Evolutionary conservation across 2,888 invertebrate genomes (phyloP).

Genomic region (Hydrotaea cyrtoneurina): DNA sequence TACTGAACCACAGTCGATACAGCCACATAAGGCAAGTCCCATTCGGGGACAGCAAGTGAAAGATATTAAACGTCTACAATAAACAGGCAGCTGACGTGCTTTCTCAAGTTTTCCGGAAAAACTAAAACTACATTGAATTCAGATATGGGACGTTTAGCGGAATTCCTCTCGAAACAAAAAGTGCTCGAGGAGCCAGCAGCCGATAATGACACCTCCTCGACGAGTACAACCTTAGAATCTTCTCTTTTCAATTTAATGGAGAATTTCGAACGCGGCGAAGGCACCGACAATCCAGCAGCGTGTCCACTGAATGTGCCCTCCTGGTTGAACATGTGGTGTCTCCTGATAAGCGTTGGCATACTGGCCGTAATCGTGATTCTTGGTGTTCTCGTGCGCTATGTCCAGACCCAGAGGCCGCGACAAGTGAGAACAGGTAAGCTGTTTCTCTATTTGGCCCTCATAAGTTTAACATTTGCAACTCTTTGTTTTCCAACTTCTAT

Average conservation of each 20-base stretch:
- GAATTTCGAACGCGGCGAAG: constrained; percentile 30
- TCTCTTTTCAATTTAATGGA: constrained; percentile 55
- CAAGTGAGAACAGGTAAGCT: constrained; percentile 44
- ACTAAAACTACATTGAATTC: neutral
- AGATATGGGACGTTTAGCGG: constrained; percentile 22
- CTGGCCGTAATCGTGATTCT: constrained; percentile 48
- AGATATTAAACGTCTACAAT: constrained; percentile 57
- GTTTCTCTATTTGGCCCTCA: neutral
- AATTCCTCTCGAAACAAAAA: constrained; percentile 7
- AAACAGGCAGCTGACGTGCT: neutral
- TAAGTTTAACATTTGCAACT: neutral
- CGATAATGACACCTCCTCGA: neutral
- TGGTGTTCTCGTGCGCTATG: constrained; percentile 51
- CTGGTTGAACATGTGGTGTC: constrained; percentile 62
- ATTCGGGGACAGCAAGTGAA: constrained; percentile 57
- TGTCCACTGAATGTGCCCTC: constrained; percentile 55
- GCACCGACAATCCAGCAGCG: constrained; percentile 38
- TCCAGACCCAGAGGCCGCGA: constrained; percentile 55
- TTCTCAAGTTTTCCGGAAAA: neutral
- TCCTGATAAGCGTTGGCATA: constrained; percentile 50
- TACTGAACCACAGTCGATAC: neutral
- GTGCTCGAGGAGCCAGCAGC: neutral
- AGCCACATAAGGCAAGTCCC: constrained; percentile 34
- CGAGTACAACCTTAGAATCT: neutral
- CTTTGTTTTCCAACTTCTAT: neutral